Conservation (phyloP, 2,797 vertebrate species). For the Sternarchorhynchus goeldii region DNA sequence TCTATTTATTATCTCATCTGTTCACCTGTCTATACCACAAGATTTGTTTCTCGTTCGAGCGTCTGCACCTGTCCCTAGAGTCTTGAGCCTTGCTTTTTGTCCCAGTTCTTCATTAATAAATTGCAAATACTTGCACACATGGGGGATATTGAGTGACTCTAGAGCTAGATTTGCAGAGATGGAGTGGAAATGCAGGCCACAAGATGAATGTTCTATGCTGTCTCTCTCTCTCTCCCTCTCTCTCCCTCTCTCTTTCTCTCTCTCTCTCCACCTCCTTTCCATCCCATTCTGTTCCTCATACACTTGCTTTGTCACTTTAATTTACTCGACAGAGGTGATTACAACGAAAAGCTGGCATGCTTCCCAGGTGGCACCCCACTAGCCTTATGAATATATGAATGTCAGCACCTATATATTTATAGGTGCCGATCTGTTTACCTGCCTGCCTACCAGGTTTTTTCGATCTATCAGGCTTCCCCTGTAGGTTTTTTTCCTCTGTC, state of each 20-base stretch:
- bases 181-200: too few relatives aligned
- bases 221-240: not conserved
- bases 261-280: not conserved
- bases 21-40: not conserved
- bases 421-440: slow-evolving; percentile 19
- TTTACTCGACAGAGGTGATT: slow-evolving; percentile 23
- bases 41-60: slow-evolving; percentile 28
- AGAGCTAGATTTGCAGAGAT: not conserved
- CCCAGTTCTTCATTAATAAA: slow-evolving; percentile 12
- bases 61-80: not conserved
- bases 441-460: slow-evolving; percentile 1
- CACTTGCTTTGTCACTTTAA: slow-evolving; percentile 25
- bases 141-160: not conserved
- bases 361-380: slow-evolving; percentile 7
- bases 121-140: slow-evolving; percentile 12
- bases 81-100: not conserved
- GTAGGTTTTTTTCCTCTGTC: slow-evolving; percentile 16
- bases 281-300: not conserved
- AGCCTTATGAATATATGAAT: slow-evolving; percentile 21
- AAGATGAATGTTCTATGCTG: too few relatives aligned
- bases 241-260: not conserved
- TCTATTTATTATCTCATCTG: slow-evolving; percentile 15
- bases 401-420: slow-evolving; percentile 22
- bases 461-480: not conserved
- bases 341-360: not conserved